Base-by-base conservation (phyloP, 2,888 invertebrate species). In the Norana najaformis region DNA sequence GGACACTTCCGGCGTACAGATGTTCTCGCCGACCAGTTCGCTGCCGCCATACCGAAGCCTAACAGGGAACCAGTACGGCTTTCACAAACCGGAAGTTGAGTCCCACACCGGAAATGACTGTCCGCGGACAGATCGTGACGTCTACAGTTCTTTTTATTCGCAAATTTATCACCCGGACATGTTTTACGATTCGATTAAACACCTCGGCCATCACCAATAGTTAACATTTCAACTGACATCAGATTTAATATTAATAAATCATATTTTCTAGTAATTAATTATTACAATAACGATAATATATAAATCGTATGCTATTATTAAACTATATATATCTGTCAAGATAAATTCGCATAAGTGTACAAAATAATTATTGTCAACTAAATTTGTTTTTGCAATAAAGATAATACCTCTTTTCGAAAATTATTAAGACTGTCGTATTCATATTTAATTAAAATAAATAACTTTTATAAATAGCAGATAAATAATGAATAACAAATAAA, bases 81-180 rank as follows among this genome's bases (percentile, higher is more conserved):
- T 85, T 37, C 85, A 85, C 85, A 85, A 85, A 37, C 85, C 85
- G 36, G 85, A 85, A 35, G 36, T 36, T 5, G 37, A 35, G 85
- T 36, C 85, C 35, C 85, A 35, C 0, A 85, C 85, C 85, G 85
- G 85, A 85, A 85, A 16, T 23, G 85, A 85, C 85, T 85, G 37
- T 23, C 85, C 85, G 85, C 4, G 85, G 23, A 85, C 85, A 35
- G 85, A 85, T 13, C 69, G 69, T 30, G 37, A 36, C 85, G 85
- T 37, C 85, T 85, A 85, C 85, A 37, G 85, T 85, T 85, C 85
- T 35, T 36, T 85, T 36, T 85, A 85, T 23, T 85, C 85, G 35
- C 85, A 85, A 37, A 85, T 85, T 36, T 85, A 85, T 23, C 85
- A 85, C 36, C 85, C 85, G 36, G 85, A 85, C 34, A 23, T 85